These are phyloP conservation scores for Calliscelio sp. DNA, from an alignment of 2,888 invertebrate genomes.

Conservation along the genomic window DNA sequence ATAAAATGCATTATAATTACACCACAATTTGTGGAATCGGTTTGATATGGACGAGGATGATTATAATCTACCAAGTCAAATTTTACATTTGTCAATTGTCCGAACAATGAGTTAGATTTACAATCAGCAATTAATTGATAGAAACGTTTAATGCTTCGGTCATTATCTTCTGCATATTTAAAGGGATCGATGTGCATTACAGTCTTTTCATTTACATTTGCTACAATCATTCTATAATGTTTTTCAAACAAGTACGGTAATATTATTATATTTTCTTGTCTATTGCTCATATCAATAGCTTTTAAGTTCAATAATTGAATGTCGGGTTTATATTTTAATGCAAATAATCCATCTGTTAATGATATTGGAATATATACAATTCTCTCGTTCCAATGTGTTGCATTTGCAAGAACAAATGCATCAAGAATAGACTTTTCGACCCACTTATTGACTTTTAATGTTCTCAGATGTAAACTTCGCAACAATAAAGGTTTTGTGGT, in stretches of 20 bases:
- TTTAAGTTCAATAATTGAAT: not conserved
- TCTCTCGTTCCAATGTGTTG: not conserved
- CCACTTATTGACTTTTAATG: not conserved
- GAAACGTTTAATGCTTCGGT: not conserved
- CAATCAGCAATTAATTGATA: not conserved
- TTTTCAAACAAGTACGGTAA: conserved; percentile 27
- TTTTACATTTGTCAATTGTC: not conserved
- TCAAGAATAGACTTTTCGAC: conserved; percentile 9
- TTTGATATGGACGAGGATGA: conserved; percentile 3
- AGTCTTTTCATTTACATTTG: conserved; percentile 9
- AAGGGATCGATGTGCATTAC: conserved; percentile 31
- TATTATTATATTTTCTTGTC: conserved; percentile 5
- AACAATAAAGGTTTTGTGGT: not conserved
- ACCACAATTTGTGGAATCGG: conserved; percentile 16
- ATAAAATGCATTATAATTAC: conserved; percentile 13
- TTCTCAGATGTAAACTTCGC: not conserved
- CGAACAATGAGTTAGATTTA: not conserved
- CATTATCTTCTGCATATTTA: not conserved
- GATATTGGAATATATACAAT: conserved; percentile 23
- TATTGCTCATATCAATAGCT: not conserved
- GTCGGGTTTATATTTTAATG: no score
- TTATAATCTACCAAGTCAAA: not conserved
- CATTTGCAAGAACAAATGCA: conserved; percentile 1
- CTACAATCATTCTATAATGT: conserved; percentile 16
- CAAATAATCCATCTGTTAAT: not conserved